Percentiles rank a stretch among this genome's conserved stretches.
Evolutionary conservation across 2,797 vertebrate genomes (phyloP).

Genomic region (Bovichtus diacanthus): DNA sequence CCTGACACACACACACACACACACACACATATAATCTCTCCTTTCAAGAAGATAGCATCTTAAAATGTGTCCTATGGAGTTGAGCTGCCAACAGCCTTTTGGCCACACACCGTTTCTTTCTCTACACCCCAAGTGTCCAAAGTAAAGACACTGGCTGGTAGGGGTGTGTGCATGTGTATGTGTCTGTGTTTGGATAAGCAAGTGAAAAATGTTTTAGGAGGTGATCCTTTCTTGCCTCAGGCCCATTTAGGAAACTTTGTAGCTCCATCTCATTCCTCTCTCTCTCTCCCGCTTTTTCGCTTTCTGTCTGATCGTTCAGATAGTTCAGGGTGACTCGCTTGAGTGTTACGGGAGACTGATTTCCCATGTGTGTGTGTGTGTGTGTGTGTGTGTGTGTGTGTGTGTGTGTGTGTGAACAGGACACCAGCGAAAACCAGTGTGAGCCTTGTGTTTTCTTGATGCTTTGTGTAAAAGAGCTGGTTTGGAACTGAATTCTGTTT

Average conservation of each 20-base stretch:
- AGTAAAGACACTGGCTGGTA: slow-evolving; percentile 56
- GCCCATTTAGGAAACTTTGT: slow-evolving; percentile 80
- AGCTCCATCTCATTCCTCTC: slow-evolving; percentile 64
- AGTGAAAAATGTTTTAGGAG: slow-evolving; percentile 81
- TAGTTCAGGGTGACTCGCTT: slow-evolving; percentile 89
- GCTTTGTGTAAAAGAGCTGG: slow-evolving; percentile 74
- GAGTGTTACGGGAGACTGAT: slow-evolving; percentile 82
- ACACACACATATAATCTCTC: slow-evolving; percentile 73
- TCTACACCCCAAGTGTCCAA: slow-evolving; percentile 71
- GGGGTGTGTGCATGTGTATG: slow-evolving; percentile 64
- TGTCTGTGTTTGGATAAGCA: slow-evolving; percentile 79
- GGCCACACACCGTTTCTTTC: slow-evolving; percentile 80
- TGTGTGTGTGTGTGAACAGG: slow-evolving; percentile 69
- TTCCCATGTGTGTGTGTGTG: slow-evolving; percentile 43
- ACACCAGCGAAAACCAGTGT: slow-evolving; percentile 68
- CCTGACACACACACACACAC: slow-evolving; percentile 26
- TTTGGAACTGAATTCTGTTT: slow-evolving; percentile 70
- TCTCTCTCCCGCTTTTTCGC: slow-evolving; percentile 43
- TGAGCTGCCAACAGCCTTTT: slow-evolving; percentile 69
- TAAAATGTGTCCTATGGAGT: slow-evolving; percentile 80
- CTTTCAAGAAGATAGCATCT: slow-evolving; percentile 85
- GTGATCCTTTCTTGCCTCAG: slow-evolving; percentile 77
- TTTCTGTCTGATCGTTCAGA: slow-evolving; percentile 83
- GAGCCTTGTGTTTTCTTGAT: slow-evolving; percentile 73
- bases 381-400: slow-evolving; percentile 45